Conservation (phyloP, 1,140 invertebrate genomes). For the Druon quercuslanigerum region DNA sequence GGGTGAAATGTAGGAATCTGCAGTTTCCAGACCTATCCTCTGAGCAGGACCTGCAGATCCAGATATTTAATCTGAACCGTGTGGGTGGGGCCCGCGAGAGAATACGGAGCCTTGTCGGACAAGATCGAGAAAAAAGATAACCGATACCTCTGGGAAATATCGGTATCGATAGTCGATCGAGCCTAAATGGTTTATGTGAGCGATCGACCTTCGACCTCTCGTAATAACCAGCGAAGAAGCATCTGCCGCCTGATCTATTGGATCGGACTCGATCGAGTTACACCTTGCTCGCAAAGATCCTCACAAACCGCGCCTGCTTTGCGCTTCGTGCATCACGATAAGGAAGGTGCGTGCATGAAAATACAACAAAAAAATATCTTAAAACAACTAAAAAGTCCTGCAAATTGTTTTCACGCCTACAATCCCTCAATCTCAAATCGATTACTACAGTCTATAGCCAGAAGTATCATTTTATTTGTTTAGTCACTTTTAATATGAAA, state of each 20-base stretch:
- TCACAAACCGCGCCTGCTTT: slow-evolving; percentile 48
- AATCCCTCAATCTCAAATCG: background rate
- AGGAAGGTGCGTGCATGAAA: slow-evolving; percentile 5
- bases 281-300: slow-evolving; percentile 56
- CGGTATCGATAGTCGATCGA: slow-evolving; percentile 70
- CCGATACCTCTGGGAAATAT: slow-evolving; percentile 71
- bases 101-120: slow-evolving; percentile 56
- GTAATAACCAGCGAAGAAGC: slow-evolving; percentile 69
- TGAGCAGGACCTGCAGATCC: slow-evolving; percentile 49
- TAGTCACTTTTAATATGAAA: too few relatives aligned
- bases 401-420: slow-evolving; percentile 19
- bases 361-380: background rate
- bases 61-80: slow-evolving; percentile 63
- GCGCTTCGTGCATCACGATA: slow-evolving; percentile 15
- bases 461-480: background rate
- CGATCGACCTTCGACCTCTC: slow-evolving; percentile 67
- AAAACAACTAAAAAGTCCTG: slow-evolving; percentile 22
- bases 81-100: slow-evolving; percentile 60
- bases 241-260: slow-evolving; percentile 72
- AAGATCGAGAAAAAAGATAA: slow-evolving; percentile 59
- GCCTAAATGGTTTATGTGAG: slow-evolving; percentile 72
- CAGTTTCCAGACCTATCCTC: slow-evolving; percentile 33
- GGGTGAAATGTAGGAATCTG: slow-evolving; percentile 1
- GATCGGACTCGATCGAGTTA: slow-evolving; percentile 69
- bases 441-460: slow-evolving; percentile 1